Evolutionary conservation across 2,113 vertebrate genomes (phyloP), one percentile per base, ranked within the genome.

Genomic region (Arothron firmamentum): DNA sequence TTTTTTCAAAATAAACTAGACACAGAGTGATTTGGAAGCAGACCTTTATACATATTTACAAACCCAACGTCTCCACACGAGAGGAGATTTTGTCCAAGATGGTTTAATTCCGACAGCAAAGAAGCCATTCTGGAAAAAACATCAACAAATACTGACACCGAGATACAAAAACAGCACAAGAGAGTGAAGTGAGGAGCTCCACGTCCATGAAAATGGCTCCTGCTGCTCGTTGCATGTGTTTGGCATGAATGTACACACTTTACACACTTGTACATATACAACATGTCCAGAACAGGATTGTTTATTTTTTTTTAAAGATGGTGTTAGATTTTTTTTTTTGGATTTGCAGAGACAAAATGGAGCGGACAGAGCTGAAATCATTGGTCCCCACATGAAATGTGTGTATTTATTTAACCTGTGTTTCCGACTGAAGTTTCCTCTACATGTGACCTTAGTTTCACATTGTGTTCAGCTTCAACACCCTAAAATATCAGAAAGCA

Each of bases 41-140:
- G 68, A 75, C 50, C 60, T 84, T 82, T 77, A 75, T 85, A 77
- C 74, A 85, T 77, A 80, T 83, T 73, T 81, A 79, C 76, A 78
- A 64, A 58, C 62, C 34, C 31, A 70, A 59, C 48, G 48, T 66
- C 50, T 75, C 57, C 9, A 6, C 43, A 70, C 50, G 13, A 65
- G 57, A 9, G 51, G n/a, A 79, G 52, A 65, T 59, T 47, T 38
- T 55, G 3, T 21, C 23, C n/a, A 77, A 67, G 64, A 75, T 63
- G 59, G 28, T 63, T 81, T 69, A 42, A 41, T 80, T 80, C 38
- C 13, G 16, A 58, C 59, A 65, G 58, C 61, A 64, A 64, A 74
- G 64, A 69, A 72, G 43, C 64, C 6, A 45, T 47, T 70, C 25
- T 74, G 78, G 74, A 76, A 81, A 72, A 74, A 57, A 70, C 65